Evolutionary conservation across 1,140 invertebrate genomes (phyloP), one percentile per base, ranked within the genome.

Genomic region (Aphaenogaster floridana): DNA sequence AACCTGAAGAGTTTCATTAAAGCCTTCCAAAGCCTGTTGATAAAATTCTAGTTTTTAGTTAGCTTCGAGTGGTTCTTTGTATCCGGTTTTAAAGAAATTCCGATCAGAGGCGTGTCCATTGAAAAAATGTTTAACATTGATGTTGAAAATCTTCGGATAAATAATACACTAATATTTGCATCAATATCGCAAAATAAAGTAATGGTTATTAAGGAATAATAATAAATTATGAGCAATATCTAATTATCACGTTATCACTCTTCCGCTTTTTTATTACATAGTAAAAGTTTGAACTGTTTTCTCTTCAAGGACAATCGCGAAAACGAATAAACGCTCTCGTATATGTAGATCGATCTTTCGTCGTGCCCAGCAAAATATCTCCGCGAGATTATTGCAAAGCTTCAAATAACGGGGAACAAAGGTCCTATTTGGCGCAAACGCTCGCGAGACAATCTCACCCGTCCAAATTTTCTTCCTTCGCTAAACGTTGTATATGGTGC

Each of bases 391-490:
- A 83, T 83, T 42, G 52, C 28, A 61, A 74, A 74, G 54, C 68
- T 83, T 48, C 28, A 59, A 74, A 83, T 83, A 83, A 83, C 42
- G 13, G 28, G 17, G 17, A 72, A 83, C 80, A 83, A 83, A 83
- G 54, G 42, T 61, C 21, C 28, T 36, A 61, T 74, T 45, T 74
- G 54, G n/a, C 28, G 11, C 39, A 76, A 84, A 63, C 39, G 28
- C 45, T 61, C 54, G 54, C 50, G 13, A 69, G 28, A 54, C 69
- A 74, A 78, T 48, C 21, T 77, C 15, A 11, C 39, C 21, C 6
- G 63, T 5, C 66, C 21, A 72, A 90, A 79, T 80, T 85, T 87
- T 69, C 85, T 42, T 61, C 39, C 39, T 52, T 13, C 54, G 48
- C 50, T 90, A 77, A 86, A 89, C 63, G 2, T 86, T 72, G 83